Evolutionary conservation across 2,888 invertebrate genomes (phyloP), one percentile per base, ranked within the genome.

Genomic region (Escarpia spicata): DNA sequence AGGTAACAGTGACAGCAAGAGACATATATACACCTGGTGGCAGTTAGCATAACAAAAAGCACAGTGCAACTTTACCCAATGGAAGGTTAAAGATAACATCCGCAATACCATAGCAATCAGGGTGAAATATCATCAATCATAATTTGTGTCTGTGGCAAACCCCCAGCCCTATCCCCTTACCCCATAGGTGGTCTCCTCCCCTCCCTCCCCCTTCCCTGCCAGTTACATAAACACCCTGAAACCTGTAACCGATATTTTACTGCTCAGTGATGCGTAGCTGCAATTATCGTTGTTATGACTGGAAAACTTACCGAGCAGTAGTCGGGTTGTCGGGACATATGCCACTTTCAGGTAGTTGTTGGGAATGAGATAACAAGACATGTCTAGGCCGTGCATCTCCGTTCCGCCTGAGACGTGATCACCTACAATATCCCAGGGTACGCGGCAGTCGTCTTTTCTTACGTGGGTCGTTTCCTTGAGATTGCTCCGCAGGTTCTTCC

Each of bases 281-380:
- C n/a, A 26, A 75, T 26, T 75, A 75, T 75, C 6, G 26, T 26
- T 6, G 19, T 52, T 52, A n/a, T 75, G 26, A 15, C 6, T n/a
- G 19, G 19, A 26, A 75, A 75, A 75, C 75, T 75, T 75, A 75
- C 75, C 75, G 26, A 75, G 75, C 75, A 75, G 6, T 26, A 75
- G 75, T n/a, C 75, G 75, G 2, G 75, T 75, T 75, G 75, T n/a
- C 75, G 75, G 75, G 26, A 75, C 75, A 75, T 75, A 75, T 4
- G 75, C 75, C 75, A 75, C 75, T n/a, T 75, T 75, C 75, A 75
- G 26, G 75, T 75, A 75, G 75, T 75, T 75, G 26, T 75, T 75
- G 19, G 75, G 75, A 75, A 75, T 26, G 19, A 75, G 75, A 26
- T 75, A 75, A 26, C 75, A 75, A 2, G 75, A 75, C 75, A 75